Conservation (phyloP, 2,113 vertebrate genomes). For the Tapirus terrestris region DNA sequence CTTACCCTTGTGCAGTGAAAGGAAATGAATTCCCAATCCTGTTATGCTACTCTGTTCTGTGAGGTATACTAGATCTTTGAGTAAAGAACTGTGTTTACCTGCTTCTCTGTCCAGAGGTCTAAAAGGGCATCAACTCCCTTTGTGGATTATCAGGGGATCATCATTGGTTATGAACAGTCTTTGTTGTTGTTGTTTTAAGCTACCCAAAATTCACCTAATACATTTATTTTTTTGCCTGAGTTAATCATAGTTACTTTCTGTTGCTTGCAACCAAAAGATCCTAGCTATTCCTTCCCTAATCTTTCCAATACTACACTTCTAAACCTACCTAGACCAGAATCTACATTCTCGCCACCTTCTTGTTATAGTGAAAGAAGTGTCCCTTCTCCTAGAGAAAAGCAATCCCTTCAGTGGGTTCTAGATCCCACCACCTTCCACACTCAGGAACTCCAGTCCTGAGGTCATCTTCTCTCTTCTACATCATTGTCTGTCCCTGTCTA, state of each 20-base stretch:
- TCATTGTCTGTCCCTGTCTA: background rate
- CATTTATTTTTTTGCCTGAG: background rate
- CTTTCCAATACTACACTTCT: background rate
- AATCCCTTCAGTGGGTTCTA: background rate
- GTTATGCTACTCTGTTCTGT: background rate
- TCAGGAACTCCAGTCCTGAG: background rate
- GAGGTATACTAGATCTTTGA: background rate
- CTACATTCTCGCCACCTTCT: background rate
- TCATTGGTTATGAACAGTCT: background rate
- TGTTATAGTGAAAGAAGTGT: background rate
- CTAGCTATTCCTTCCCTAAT: background rate
- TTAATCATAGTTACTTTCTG: background rate
- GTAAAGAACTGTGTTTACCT: background rate
- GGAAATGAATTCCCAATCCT: background rate
- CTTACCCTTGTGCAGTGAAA: background rate
- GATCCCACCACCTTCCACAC: background rate
- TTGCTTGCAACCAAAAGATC: background rate
- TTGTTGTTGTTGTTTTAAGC: background rate
- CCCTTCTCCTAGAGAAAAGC: background rate
- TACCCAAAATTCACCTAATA: background rate
- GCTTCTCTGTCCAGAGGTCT: background rate
- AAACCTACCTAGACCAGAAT: background rate
- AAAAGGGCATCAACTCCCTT: background rate
- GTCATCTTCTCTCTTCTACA: background rate
- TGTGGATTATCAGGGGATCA: background rate